phyloP scores from a whole-genome alignment of 2,797 vertebrate species.

The Cuniculus paca region DNA sequence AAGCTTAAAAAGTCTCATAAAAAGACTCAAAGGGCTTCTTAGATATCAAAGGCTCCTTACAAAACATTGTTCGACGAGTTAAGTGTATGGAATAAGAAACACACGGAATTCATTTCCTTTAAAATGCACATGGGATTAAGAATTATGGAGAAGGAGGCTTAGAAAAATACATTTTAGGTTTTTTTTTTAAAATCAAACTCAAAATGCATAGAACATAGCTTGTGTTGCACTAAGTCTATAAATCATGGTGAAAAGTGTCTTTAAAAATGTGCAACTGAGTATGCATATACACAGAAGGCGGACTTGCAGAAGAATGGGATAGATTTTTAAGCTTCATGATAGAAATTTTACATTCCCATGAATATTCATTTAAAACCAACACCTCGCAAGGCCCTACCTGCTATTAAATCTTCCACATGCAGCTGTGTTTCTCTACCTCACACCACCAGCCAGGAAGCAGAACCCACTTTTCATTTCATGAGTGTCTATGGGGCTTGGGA shows the following conservation, averaged over 20 bases:
- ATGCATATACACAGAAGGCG: neutral
- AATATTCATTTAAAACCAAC: neutral
- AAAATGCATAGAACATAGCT: conserved; percentile 67
- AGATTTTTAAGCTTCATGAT: neutral
- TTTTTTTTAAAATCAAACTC: conserved; percentile 77
- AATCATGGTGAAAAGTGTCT: conserved; percentile 22
- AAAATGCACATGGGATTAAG: conserved; percentile 81
- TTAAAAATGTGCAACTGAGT: neutral
- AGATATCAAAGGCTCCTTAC: conserved; percentile 82
- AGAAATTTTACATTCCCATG: neutral
- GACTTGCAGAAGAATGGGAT: neutral
- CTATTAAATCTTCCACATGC: fast-evolving
- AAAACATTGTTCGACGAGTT: conserved; percentile 81
- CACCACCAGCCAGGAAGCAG: fast-evolving
- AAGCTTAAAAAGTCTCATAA: conserved; percentile 83
- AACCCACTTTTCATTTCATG: neutral
- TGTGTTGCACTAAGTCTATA: conserved; percentile 31
- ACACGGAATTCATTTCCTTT: conserved; percentile 84
- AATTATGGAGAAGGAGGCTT: conserved; percentile 71
- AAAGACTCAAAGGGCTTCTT: conserved; percentile 84
- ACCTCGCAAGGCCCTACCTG: too few species aligned
- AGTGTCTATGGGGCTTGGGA: neutral
- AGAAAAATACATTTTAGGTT: conserved; percentile 65
- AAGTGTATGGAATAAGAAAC: conserved; percentile 79
- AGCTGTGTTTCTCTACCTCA: fast-evolving